A percentile compares a stretch with the other conserved stretches of the same genome.
phyloP scores from a whole-genome alignment of 2,797 vertebrate genomes.

The Chloroceryle amazona region DNA sequence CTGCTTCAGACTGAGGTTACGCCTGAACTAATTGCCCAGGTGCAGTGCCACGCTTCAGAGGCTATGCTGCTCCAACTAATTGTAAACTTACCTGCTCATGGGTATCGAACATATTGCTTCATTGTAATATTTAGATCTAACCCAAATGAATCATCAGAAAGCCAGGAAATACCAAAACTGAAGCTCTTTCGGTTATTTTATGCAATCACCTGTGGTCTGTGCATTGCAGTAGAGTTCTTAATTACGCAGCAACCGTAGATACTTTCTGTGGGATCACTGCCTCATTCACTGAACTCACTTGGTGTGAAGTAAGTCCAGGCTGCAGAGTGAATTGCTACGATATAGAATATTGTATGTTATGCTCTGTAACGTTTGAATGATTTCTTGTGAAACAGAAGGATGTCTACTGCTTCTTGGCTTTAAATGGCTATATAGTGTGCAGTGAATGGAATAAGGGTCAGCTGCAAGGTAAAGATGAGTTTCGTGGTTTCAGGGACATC shows the following conservation, averaged over 20 bases:
- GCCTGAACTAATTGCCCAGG: conserved; percentile 21
- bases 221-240: background rate
- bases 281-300: background rate
- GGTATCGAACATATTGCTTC: background rate
- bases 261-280: background rate
- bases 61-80: background rate
- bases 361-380: conserved; percentile 5
- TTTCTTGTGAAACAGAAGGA: conserved; percentile 6
- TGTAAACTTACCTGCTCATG: conserved; percentile 22
- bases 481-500: background rate
- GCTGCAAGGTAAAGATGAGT: background rate
- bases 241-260: background rate
- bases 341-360: background rate
- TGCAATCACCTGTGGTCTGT: background rate
- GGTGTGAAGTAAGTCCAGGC: background rate
- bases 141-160: conserved; percentile 43
- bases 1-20: background rate
- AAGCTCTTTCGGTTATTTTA: background rate
- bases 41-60: conserved; percentile 30
- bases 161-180: background rate
- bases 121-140: conserved; percentile 44
- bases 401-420: background rate
- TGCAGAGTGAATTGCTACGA: background rate
- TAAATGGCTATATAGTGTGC: background rate
- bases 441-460: background rate